Evolutionary conservation across 2,888 invertebrate genomes (phyloP), one percentile per base, ranked within the genome.

Genomic region (Catocala sponsa): DNA sequence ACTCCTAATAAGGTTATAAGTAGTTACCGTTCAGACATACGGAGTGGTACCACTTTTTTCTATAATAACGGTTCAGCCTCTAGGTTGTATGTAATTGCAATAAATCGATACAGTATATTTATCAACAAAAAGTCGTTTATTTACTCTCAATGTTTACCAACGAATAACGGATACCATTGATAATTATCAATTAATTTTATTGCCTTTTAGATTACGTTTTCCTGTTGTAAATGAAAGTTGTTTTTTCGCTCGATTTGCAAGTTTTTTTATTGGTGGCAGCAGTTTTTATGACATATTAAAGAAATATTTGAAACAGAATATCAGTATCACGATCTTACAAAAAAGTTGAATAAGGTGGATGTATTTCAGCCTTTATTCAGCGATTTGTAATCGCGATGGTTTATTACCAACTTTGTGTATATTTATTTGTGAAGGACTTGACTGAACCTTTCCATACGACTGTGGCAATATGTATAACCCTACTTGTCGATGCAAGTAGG

Each of bases 11-110:
- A 73, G 79, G 84, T 67, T 43, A 56, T 42, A n/a, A n/a, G n/a
- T n/a, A 65, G 61, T 61, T 83, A 82, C 85, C 82, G 82, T 84
- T 81, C 66, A 48, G 48, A 68, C 61, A 66, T 55, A 60, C 66
- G 63, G 70, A 70, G 63, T 69, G 72, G 70, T 68, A 72, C 76
- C 55, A 72, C 74, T 83, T 85, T 85, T 69, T 77, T 25, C 48
- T 50, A 63, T 13, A 33, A 60, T 85, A 87, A 87, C 87, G 83
- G 86, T 69, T 55, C 38, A 9, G 43, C 49, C 53, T 59, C 68
- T 65, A 65, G 63, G 62, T 47, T 65, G 59, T 70, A 54, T 68
- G 74, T 73, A 76, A 74, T 73, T 78, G 73, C 76, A 63, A 71
- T 78, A 75, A 81, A 84, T 83, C 79, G 78, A 76, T 72, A 68